Percentiles rank a stretch among this genome's conserved stretches.
Conservation (phyloP, 2,888 invertebrate genomes). For the Coenonympha arcania region DNA sequence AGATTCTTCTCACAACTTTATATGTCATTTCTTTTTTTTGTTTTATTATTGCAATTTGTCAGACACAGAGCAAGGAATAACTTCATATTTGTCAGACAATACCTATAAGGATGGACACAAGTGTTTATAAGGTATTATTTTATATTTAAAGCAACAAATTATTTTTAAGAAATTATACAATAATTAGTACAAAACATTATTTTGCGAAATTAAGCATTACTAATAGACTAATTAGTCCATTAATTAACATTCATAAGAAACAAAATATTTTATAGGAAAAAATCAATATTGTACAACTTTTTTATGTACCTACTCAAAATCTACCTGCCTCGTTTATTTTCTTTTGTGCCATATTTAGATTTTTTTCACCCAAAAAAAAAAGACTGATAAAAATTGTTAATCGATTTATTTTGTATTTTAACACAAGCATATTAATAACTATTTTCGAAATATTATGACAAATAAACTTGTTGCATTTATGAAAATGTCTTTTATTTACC, state of each 20-base stretch:
- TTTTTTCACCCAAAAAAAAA: slow-evolving; percentile 4
- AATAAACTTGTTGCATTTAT: slow-evolving; percentile 4
- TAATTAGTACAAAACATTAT: too few relatives aligned
- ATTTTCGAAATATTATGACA: neutral
- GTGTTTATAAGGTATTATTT: too few relatives aligned
- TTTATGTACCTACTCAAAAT: neutral
- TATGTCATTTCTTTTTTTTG: too few relatives aligned
- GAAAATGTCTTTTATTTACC: neutral
- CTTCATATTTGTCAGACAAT: too few relatives aligned
- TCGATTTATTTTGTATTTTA: slow-evolving; percentile 11
- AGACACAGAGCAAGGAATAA: too few relatives aligned
- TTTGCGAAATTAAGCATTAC: neutral
- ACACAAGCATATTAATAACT: neutral
- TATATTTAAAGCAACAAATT: too few relatives aligned
- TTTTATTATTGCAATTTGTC: too few relatives aligned
- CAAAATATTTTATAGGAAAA: too few relatives aligned
- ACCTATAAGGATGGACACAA: too few relatives aligned
- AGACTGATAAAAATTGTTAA: slow-evolving; percentile 20
- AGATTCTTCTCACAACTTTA: too few relatives aligned
- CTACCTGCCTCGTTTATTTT: neutral
- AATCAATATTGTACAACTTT: neutral
- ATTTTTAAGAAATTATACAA: too few relatives aligned
- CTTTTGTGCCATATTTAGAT: slow-evolving; percentile 2
- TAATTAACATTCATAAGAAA: too few relatives aligned
- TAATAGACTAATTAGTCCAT: neutral